Evolutionary conservation across 1,140 invertebrate species (phyloP).

Genomic region (Pseudomyrmex sp.): DNA sequence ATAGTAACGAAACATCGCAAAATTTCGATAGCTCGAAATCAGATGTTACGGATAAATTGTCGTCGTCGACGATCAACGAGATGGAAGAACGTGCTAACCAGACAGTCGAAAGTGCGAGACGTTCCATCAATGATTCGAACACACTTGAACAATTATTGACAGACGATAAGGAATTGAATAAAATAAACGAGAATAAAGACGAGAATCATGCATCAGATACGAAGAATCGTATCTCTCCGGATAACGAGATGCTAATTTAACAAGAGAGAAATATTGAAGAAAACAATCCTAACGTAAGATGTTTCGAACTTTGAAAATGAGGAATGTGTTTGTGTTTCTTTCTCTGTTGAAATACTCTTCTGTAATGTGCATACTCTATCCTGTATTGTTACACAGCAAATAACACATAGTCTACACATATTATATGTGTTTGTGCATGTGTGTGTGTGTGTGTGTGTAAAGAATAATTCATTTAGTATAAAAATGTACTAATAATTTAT

Average conservation of each 20-base stretch:
- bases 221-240: constrained; percentile 1
- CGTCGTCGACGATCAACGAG: constrained; percentile 15
- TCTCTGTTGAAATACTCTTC: background rate
- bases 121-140: constrained; percentile 15
- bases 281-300: background rate
- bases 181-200: constrained; percentile 21
- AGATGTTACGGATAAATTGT: constrained; percentile 18
- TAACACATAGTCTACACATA: too few relatives aligned
- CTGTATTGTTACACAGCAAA: background rate
- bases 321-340: background rate
- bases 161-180: background rate
- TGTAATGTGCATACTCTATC: background rate
- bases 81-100: background rate
- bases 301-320: background rate
- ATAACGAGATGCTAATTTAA: constrained; percentile 47
- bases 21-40: background rate
- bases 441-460: background rate
- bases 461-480: too few relatives aligned
- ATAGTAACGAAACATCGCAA: constrained; percentile 1
- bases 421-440: background rate
- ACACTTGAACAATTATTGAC: background rate
- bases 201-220: constrained; percentile 7
- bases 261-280: background rate
- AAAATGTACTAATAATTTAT: too few relatives aligned
- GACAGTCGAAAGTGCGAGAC: background rate